Evolutionary conservation across 2,888 invertebrate species (phyloP).

Genomic region (Phrixothrix hirtus): DNA sequence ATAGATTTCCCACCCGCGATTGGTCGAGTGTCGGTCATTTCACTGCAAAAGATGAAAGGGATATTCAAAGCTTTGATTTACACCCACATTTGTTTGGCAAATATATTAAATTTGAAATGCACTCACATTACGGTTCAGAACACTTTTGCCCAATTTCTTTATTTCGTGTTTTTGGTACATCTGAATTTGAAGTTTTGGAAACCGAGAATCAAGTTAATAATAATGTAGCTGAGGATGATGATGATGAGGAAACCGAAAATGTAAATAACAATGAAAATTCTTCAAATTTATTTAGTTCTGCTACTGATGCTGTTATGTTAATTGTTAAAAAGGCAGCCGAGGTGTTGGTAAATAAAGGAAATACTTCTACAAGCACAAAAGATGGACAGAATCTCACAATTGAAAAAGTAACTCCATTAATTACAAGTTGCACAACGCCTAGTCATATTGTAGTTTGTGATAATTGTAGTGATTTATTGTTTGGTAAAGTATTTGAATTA

Average conservation of each 20-base stretch:
- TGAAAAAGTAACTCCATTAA: slow-evolving; percentile 39
- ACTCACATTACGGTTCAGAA: slow-evolving; percentile 93
- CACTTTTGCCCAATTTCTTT: slow-evolving; percentile 98
- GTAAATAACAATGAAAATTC: slow-evolving; percentile 61
- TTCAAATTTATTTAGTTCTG: slow-evolving; percentile 81
- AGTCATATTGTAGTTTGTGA: slow-evolving; percentile 74
- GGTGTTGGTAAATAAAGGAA: slow-evolving; percentile 74
- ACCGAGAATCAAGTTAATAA: slow-evolving; percentile 75
- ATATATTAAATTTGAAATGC: slow-evolving; percentile 87
- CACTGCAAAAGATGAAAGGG: slow-evolving; percentile 82
- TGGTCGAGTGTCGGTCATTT: slow-evolving; percentile 90
- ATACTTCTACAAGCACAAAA: slow-evolving; percentile 60
- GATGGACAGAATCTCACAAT: slow-evolving; percentile 55
- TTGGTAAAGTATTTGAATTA: slow-evolving; percentile 72
- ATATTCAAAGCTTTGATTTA: slow-evolving; percentile 83
- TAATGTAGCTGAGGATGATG: slow-evolving; percentile 67
- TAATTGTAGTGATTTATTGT: slow-evolving; percentile 73
- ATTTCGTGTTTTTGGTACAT: slow-evolving; percentile 91
- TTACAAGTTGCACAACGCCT: slow-evolving; percentile 68
- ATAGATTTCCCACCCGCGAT: slow-evolving; percentile 87
- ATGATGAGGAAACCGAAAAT: slow-evolving; percentile 64
- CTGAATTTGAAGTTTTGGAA: slow-evolving; percentile 87
- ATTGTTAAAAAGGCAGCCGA: slow-evolving; percentile 91
- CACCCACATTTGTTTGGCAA: slow-evolving; percentile 84
- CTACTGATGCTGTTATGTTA: slow-evolving; percentile 87